Conservation (phyloP, 2,113 vertebrate species). For the Calyptomena viridis region DNA sequence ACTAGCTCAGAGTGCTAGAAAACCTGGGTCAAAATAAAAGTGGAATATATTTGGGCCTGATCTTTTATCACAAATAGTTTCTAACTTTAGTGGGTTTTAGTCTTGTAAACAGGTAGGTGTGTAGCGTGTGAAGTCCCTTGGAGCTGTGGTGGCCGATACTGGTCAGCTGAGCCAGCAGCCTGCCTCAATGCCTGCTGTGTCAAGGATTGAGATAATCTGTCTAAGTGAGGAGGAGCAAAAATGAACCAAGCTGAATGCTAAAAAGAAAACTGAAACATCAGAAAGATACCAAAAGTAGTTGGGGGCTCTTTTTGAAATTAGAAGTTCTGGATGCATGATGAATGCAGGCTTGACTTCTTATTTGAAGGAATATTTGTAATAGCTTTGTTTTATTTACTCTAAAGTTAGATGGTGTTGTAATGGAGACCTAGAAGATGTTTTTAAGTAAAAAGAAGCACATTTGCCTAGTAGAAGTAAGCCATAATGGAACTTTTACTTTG, state of each 20-base stretch:
- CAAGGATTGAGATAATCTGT: neutral
- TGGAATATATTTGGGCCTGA: neutral
- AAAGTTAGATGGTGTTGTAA: neutral
- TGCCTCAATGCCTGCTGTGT: neutral
- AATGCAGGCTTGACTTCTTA: neutral
- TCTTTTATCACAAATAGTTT: neutral
- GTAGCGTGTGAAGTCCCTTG: neutral
- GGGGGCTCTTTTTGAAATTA: neutral
- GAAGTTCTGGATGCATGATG: neutral
- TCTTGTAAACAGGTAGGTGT: neutral
- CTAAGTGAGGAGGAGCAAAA: neutral
- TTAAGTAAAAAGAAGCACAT: neutral
- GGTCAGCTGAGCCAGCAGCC: neutral
- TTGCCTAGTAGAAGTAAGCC: neutral
- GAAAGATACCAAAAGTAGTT: neutral
- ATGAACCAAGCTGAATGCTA: neutral
- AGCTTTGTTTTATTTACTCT: neutral
- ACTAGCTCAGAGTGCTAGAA: neutral
- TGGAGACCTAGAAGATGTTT: neutral
- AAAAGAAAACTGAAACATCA: neutral
- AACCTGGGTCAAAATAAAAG: neutral
- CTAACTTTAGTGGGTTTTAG: neutral
- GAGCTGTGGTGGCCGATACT: neutral
- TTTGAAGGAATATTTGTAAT: neutral
- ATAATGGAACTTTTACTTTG: neutral